Evolutionary conservation across 1,140 invertebrate genomes (phyloP), one percentile per base, ranked within the genome.

Genomic region (Heliconius congener): DNA sequence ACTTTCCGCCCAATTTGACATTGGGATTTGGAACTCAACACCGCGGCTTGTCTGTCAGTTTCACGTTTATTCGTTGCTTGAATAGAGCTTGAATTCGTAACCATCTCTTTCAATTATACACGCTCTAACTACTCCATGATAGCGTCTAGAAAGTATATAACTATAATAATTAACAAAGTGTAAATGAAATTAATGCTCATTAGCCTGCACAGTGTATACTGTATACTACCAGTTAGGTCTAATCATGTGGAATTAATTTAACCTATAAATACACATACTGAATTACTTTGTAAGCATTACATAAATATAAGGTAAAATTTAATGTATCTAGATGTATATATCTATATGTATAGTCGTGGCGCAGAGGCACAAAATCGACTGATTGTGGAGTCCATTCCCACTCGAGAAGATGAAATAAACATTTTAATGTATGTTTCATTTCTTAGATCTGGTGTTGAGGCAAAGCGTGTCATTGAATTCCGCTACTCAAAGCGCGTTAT

Each of bases 121-220:
- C 55, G 55, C 55, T 60, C 19, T 23, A 60, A 60, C 55, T 60
- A 23, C 19, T 9, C n/a, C 0, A 30, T n/a, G 60, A 66, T 30
- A n/a, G 60, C 27, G 55, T 60, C 55, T n/a, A 60, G 55, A 60
- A 60, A 60, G 55, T 60, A 60, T 60, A 30, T 66, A 66, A 30
- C 30, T 66, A 27, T 66, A 66, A 30, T 30, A 66, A 66, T 66
- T 66, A 66, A 6, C 23, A 66, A 66, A 66, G 23, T 23, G 9
- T 66, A 66, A 66, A 27, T 30, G 13, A 66, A 66, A 30, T 18
- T 30, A 66, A 27, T 30, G 27, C 5, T 66, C 13, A 18, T 66
- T 66, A 66, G 27, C 27, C 60, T 13, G 27, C 18, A 57, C 55
- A 57, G 19, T 57, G 55, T 66, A 3, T 23, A 27, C 23, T 66